Base-by-base conservation (phyloP, 2,888 invertebrate genomes). In the Eristalis tenax region DNA sequence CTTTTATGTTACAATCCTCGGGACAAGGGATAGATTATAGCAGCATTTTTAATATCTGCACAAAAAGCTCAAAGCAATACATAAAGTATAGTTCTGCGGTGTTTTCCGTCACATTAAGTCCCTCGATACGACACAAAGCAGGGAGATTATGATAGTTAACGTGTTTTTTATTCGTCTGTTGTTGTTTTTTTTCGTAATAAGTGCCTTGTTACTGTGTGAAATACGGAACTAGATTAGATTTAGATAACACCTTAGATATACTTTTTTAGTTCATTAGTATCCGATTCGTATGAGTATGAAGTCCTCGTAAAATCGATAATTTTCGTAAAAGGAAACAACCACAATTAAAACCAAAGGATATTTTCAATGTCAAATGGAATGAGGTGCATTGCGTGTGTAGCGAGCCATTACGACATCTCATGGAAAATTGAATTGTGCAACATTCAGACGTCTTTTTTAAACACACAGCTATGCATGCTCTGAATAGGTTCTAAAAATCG, bases 61-160 rank as follows among this genome's bases (percentile, higher is more conserved):
- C 84, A 69, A 88, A 88, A 88, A 88, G 88, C 88, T 88, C n/a
- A 32, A 40, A 23, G 56, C 64, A 74, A 74, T 78, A 78, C 78
- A 75, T 15, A 73, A 56, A 61, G 74, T 43, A 64, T 74, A 83
- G 40, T 75, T 83, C 83, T 86, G 83, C 83, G 74, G 59, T 71
- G 69, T 68, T 66, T 74, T n/a, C 59, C 74, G 75, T 63, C 63
- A 40, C 40, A 61, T 70, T 86, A 50, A 66, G 86, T 73, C 73
- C 73, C 50, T 38, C 40, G 69, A 57, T 69, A 50, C 68, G 35
- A 73, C 32, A 76, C 71, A 69, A 66, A 69, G 38, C 76, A 65
- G 76, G 56, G 50, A 50, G 50, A 50, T 50, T 50, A 50, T 50
- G 50, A 81, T 69, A 81, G 59, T 71, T 66, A 69, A 32, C 70